These are phyloP conservation scores for Haplotaxodon microlepis DNA, from an alignment of 2,113 vertebrate species.

Conservation along the genomic window DNA sequence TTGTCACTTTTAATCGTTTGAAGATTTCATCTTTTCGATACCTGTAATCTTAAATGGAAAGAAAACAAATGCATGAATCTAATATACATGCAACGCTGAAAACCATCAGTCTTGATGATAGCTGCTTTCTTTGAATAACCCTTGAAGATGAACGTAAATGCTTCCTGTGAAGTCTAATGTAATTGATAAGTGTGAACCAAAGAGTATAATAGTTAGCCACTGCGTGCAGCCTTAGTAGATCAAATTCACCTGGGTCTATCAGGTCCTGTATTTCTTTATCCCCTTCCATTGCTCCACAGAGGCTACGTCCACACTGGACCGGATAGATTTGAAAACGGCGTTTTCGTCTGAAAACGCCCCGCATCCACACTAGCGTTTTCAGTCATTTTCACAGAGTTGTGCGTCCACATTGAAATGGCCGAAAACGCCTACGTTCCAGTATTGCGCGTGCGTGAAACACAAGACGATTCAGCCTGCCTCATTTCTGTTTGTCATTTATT, in stretches of 20 bases:
- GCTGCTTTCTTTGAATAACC: background rate
- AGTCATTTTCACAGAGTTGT: background rate
- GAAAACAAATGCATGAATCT: background rate
- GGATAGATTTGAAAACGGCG: background rate
- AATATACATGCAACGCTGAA: background rate
- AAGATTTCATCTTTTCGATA: conserved; percentile 93
- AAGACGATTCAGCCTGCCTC: background rate
- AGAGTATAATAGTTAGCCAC: background rate
- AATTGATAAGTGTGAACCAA: background rate
- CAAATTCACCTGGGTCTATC: conserved; percentile 67
- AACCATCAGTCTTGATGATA: background rate
- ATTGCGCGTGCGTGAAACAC: background rate
- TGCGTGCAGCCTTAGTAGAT: background rate
- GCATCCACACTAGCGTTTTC: background rate
- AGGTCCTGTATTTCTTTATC: conserved; percentile 22
- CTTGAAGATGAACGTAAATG: background rate
- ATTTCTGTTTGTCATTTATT: background rate
- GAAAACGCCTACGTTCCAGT: background rate
- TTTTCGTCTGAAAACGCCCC: background rate
- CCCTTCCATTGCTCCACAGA: conserved; percentile 60
- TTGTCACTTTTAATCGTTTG: conserved; percentile 91
- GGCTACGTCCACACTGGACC: background rate
- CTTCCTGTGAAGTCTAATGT: background rate
- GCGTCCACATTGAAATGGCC: background rate
- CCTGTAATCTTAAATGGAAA: conserved; percentile 80